A percentile compares a stretch with the other conserved stretches of the same genome.
phyloP scores from a whole-genome alignment of 2,797 vertebrate species.

The Simalia tracyae region DNA sequence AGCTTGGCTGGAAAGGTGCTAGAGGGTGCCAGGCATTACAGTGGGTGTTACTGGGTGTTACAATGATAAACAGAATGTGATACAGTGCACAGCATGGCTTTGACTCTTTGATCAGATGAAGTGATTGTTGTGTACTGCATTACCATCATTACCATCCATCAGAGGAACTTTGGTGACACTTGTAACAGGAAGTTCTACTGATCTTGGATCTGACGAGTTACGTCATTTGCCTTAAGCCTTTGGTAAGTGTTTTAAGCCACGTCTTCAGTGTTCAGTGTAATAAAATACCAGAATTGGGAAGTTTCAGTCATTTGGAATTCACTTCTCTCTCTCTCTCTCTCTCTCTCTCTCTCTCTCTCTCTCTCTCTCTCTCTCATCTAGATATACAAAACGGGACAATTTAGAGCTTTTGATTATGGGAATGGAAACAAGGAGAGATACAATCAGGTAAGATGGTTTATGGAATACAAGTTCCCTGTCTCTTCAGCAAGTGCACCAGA shows the following conservation, averaged over 20 bases:
- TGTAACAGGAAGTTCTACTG: neutral
- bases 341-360: neutral
- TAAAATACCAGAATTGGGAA: neutral
- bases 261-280: neutral
- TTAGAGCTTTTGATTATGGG: slow-evolving; percentile 74
- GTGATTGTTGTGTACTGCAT: neutral
- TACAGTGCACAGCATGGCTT: neutral
- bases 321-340: neutral
- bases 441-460: slow-evolving; percentile 70
- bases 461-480: neutral
- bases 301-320: neutral
- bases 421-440: slow-evolving; percentile 71
- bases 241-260: neutral
- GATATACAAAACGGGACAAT: slow-evolving; percentile 72
- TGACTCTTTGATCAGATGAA: neutral
- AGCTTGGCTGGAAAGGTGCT: neutral
- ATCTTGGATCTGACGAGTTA: neutral
- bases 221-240: too few relatives aligned
- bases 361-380: slow-evolving; percentile 38
- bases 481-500: neutral
- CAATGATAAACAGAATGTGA: neutral
- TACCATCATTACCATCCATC: neutral
- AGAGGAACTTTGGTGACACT: neutral
- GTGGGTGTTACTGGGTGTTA: neutral
- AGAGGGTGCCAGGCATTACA: neutral